These are phyloP conservation scores for Boloria selene DNA, from an alignment of 2,888 invertebrate species.

Conservation along the genomic window DNA sequence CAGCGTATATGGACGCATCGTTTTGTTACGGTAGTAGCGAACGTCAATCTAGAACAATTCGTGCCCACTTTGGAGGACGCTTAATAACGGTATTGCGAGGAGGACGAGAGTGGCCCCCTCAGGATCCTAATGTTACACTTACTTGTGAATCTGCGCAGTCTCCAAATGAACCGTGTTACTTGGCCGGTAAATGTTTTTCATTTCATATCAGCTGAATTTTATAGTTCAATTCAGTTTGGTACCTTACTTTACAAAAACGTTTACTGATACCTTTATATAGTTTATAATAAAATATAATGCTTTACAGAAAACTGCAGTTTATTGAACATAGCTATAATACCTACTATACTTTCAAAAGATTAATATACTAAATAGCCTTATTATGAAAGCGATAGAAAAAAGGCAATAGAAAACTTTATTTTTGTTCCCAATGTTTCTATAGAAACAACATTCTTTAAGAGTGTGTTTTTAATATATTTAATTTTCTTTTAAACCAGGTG, in stretches of 20 bases:
- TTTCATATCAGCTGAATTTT: not conserved
- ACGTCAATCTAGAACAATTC: conserved; percentile 84
- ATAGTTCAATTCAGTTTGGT: not conserved
- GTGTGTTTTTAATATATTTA: not conserved
- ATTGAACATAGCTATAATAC: too few species aligned
- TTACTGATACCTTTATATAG: too few species aligned
- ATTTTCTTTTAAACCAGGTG: conserved; percentile 73
- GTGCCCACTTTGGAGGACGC: conserved; percentile 86
- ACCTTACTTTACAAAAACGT: too few species aligned
- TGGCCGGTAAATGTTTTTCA: conserved; percentile 82
- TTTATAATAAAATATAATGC: too few species aligned
- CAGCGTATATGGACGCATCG: conserved; percentile 89
- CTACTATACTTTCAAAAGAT: too few species aligned
- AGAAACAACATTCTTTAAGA: too few species aligned
- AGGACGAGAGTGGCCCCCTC: conserved; percentile 88
- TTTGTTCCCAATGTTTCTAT: too few species aligned
- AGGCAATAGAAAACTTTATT: too few species aligned
- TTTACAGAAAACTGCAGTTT: too few species aligned
- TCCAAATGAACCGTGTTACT: conserved; percentile 87
- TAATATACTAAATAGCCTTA: too few species aligned
- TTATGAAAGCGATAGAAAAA: too few species aligned
- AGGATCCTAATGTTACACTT: conserved; percentile 85
- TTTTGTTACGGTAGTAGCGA: conserved; percentile 90
- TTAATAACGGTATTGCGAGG: conserved; percentile 83
- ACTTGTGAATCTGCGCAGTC: conserved; percentile 85